Conservation (phyloP, 2,113 vertebrate species). For the Acanthochromis polyacanthus region DNA sequence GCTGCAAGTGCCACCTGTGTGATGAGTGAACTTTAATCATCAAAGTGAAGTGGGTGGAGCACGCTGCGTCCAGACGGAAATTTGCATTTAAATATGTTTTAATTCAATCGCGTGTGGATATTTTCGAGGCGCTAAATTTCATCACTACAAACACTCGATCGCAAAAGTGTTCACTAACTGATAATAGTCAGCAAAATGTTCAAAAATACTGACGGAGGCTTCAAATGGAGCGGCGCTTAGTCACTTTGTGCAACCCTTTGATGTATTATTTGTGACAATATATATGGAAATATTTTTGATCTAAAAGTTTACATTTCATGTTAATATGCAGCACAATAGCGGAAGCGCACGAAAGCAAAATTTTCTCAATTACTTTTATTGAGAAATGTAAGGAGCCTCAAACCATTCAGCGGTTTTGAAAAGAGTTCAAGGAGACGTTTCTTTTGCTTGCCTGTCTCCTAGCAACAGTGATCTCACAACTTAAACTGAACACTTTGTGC, state of each 20-base stretch:
- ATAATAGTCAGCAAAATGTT: slow-evolving; percentile 8
- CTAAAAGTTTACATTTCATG: neutral
- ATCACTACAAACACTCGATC: slow-evolving; percentile 2
- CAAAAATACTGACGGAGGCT: neutral
- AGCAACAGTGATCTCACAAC: slow-evolving; percentile 33
- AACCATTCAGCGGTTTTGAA: neutral
- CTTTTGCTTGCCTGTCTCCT: slow-evolving; percentile 14
- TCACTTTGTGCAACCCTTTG: neutral
- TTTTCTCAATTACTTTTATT: too few species aligned
- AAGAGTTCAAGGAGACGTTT: neutral
- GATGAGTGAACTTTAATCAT: slow-evolving; percentile 62
- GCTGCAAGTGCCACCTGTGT: slow-evolving; percentile 38
- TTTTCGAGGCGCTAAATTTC: slow-evolving; percentile 21
- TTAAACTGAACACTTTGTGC: slow-evolving; percentile 8
- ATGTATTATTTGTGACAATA: neutral
- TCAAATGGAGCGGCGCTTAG: neutral
- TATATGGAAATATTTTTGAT: neutral
- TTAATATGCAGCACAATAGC: neutral
- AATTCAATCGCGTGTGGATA: slow-evolving; percentile 32
- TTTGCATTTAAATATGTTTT: slow-evolving; percentile 56
- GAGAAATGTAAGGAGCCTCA: slow-evolving; percentile 1
- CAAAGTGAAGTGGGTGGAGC: slow-evolving; percentile 55
- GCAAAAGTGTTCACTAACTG: slow-evolving; percentile 6
- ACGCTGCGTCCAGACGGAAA: slow-evolving; percentile 39
- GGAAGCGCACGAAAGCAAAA: too few species aligned